These are phyloP conservation scores for Psammodynastes pulverulentus DNA, from an alignment of 2,113 vertebrate genomes.

Conservation along the genomic window DNA sequence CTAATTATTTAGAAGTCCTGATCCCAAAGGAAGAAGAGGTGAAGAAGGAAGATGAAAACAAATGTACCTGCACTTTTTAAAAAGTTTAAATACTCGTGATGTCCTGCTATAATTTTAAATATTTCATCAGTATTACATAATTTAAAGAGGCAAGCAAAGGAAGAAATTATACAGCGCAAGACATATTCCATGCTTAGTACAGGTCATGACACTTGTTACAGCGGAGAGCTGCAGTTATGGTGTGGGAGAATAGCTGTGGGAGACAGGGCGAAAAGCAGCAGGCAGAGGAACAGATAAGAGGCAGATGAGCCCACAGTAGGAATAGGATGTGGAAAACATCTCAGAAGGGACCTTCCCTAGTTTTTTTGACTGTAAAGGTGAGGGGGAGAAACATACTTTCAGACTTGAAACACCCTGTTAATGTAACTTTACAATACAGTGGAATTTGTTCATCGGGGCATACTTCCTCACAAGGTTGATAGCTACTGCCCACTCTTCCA, in stretches of 20 bases:
- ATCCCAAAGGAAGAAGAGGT: background rate
- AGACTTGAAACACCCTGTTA: background rate
- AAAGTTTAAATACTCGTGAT: background rate
- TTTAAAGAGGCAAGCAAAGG: background rate
- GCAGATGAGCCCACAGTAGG: background rate
- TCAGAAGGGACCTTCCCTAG: background rate
- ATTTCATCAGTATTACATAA: background rate
- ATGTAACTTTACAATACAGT: background rate
- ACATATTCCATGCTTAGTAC: background rate
- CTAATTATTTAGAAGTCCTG: background rate
- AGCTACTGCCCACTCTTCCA: background rate
- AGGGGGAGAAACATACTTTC: background rate
- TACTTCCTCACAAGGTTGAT: background rate
- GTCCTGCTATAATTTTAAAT: background rate
- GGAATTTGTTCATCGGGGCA: background rate
- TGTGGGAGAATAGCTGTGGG: background rate
- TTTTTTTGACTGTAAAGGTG: background rate
- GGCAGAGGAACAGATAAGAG: background rate
- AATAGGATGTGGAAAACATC: background rate
- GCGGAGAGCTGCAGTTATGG: background rate
- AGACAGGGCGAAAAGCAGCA: background rate
- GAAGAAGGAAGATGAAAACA: background rate
- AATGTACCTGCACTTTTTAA: background rate
- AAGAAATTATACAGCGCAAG: background rate
- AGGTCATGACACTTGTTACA: too few relatives aligned